A percentile compares a stretch with the other conserved stretches of the same genome.
Evolutionary conservation across 1,140 invertebrate species (phyloP).

Genomic region (Trichomalopsis sarcophagae): DNA sequence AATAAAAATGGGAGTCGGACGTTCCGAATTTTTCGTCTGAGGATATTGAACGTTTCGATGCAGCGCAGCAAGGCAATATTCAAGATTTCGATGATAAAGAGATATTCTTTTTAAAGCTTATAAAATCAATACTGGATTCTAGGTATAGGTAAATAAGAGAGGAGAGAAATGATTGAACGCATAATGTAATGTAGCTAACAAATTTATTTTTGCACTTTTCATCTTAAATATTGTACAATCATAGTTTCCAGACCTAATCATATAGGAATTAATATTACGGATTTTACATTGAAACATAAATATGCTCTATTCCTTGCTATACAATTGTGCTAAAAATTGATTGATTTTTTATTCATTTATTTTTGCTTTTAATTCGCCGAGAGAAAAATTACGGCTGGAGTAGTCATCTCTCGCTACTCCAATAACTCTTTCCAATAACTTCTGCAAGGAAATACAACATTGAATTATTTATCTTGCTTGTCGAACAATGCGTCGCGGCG

Average conservation of each 20-base stretch:
- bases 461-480: slow-evolving; percentile 41
- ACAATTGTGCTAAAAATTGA: slow-evolving; percentile 50
- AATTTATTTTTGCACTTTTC: slow-evolving; percentile 67
- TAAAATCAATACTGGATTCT: background rate
- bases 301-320: slow-evolving; percentile 53
- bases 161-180: background rate
- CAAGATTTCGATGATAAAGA: background rate
- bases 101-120: background rate
- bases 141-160: background rate
- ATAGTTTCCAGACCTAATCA: slow-evolving; percentile 62
- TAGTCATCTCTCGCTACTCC: slow-evolving; percentile 72
- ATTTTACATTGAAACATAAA: slow-evolving; percentile 50
- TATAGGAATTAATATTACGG: slow-evolving; percentile 61
- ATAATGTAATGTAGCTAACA: slow-evolving; percentile 56
- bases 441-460: slow-evolving; percentile 63
- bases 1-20: too few relatives aligned
- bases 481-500: slow-evolving; percentile 11
- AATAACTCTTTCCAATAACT: slow-evolving; percentile 72
- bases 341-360: slow-evolving; percentile 17
- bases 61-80: too few relatives aligned
- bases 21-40: too few relatives aligned
- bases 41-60: too few relatives aligned
- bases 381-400: slow-evolving; percentile 45
- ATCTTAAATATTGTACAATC: slow-evolving; percentile 73
- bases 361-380: slow-evolving; percentile 12